phyloP scores from a whole-genome alignment of 2,113 vertebrate genomes.

The Chloebia gouldiae region DNA sequence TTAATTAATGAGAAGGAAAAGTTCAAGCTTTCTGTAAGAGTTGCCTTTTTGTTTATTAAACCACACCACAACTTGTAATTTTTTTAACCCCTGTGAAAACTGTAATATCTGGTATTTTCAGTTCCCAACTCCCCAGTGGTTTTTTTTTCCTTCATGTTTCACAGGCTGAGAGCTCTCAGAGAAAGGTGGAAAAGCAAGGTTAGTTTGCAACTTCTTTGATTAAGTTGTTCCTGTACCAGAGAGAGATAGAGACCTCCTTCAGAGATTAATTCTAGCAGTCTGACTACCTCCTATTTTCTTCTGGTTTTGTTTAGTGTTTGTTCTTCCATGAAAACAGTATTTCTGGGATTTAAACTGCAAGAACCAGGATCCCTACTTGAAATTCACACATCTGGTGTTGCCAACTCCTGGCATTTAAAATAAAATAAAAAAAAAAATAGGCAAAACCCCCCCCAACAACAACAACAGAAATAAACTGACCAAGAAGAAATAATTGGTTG shows the following conservation, averaged over 20 bases:
- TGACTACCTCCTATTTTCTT: neutral
- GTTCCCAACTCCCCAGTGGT: neutral
- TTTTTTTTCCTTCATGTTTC: neutral
- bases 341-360: neutral
- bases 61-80: neutral
- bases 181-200: neutral
- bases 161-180: neutral
- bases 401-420: neutral
- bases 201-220: neutral
- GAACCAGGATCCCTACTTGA: neutral
- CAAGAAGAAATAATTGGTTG: neutral
- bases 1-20: slow-evolving; percentile 2
- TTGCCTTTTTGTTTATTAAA: neutral
- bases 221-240: neutral
- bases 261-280: neutral
- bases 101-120: neutral
- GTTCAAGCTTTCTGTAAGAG: neutral
- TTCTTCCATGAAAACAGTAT: neutral
- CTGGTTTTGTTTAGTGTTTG: neutral
- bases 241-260: neutral
- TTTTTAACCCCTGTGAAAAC: neutral
- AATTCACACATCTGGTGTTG: neutral
- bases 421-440: neutral
- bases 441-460: fast-evolving
- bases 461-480: neutral